These are phyloP conservation scores for Coilia nasus DNA, from an alignment of 2,797 vertebrate genomes.

Conservation along the genomic window DNA sequence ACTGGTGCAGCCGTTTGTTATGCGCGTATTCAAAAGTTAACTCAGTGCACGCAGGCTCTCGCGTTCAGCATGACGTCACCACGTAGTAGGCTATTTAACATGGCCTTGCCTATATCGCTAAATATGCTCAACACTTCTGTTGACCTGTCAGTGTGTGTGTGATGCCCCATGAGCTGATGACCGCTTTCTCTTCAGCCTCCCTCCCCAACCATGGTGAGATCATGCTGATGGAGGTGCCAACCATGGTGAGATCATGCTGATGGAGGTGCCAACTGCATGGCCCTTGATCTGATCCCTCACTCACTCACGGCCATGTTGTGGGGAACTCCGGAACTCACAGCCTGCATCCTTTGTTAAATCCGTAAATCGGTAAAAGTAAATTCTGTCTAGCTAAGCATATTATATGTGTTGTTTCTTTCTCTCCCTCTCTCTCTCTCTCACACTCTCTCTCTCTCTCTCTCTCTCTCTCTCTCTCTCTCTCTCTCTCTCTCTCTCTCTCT, in stretches of 20 bases:
- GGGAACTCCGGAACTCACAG: constrained; percentile 65
- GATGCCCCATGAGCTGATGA: constrained; percentile 55
- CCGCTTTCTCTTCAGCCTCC: constrained; percentile 67
- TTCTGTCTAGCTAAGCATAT: background rate
- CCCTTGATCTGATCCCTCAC: constrained; percentile 39
- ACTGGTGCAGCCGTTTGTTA: too few species aligned
- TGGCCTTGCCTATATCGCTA: too few species aligned
- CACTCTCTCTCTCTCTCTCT: background rate
- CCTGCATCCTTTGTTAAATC: background rate
- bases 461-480: constrained; percentile 39
- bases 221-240: too few species aligned
- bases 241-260: constrained; percentile 65
- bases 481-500: constrained; percentile 48
- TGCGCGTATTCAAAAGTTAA: too few species aligned
- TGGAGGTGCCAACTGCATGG: constrained; percentile 69
- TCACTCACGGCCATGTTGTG: constrained; percentile 61
- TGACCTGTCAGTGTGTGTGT: constrained; percentile 64
- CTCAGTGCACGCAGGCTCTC: too few species aligned
- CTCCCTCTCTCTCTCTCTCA: constrained; percentile 30
- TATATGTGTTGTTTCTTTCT: constrained; percentile 2
- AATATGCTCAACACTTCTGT: too few species aligned
- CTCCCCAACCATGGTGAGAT: constrained; percentile 66
- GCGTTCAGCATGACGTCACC: too few species aligned
- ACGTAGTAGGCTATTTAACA: too few species aligned
- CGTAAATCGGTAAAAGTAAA: background rate